Evolutionary conservation across 2,113 vertebrate genomes (phyloP).

Genomic region (Mustelus asterias): DNA sequence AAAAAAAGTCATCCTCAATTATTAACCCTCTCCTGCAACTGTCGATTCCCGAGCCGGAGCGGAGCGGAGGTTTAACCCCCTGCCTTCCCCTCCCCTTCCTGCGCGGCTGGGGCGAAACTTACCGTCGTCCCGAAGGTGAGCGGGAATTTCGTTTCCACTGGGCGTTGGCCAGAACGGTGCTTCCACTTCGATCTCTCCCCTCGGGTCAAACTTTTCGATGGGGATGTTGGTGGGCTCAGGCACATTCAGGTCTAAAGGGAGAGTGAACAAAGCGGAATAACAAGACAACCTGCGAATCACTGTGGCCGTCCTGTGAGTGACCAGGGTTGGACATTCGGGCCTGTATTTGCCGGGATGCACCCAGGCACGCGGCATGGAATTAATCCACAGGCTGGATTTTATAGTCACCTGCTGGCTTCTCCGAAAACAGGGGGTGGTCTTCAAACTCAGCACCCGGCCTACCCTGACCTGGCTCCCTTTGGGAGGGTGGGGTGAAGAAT

Average conservation of each 20-base stretch:
- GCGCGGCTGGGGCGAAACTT: neutral
- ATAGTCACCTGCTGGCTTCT: no score
- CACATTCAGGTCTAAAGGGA: slow-evolving; percentile 64
- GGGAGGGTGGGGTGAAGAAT: no score
- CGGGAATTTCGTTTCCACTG: slow-evolving; percentile 72
- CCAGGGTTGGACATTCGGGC: neutral
- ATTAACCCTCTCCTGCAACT: neutral
- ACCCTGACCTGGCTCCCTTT: no score
- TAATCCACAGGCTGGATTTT: neutral
- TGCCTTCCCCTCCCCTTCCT: neutral
- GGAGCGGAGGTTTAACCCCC: neutral
- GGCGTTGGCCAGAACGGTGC: slow-evolving; percentile 68
- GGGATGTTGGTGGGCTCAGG: slow-evolving; percentile 79
- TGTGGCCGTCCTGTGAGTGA: neutral
- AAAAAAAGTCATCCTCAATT: neutral
- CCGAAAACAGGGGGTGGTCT: no score
- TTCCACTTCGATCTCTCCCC: slow-evolving; percentile 55
- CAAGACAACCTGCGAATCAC: neutral
- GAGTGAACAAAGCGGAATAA: neutral
- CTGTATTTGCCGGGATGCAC: neutral
- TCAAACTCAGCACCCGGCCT: no score
- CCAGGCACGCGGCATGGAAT: neutral
- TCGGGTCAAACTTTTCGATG: slow-evolving; percentile 78
- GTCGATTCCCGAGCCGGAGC: neutral
- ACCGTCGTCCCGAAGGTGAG: slow-evolving; percentile 65